phyloP scores from a whole-genome alignment of 2,888 invertebrate species.

The Achlya flavicornis region DNA sequence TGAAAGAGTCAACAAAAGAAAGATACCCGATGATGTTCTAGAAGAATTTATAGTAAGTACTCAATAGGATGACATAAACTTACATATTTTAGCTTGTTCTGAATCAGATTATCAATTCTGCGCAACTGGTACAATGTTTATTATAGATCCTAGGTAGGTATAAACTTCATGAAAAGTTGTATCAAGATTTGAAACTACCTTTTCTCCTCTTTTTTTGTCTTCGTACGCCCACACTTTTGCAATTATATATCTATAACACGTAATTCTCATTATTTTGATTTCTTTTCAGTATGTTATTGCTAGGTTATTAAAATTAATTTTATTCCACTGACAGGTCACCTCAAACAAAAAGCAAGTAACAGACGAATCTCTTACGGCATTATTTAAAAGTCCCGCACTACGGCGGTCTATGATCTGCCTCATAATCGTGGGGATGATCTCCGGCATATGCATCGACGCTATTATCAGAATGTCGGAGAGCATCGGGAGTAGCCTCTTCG shows the following conservation, averaged over 20 bases:
- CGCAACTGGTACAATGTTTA: too few relatives aligned
- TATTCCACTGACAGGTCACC: constrained; percentile 23
- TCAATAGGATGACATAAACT: background rate
- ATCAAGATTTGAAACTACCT: too few relatives aligned
- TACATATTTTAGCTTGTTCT: too few relatives aligned
- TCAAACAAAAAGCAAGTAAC: constrained; percentile 40
- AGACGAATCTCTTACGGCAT: constrained; percentile 43
- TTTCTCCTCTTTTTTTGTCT: too few relatives aligned
- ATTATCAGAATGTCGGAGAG: constrained; percentile 62
- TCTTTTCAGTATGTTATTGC: too few relatives aligned
- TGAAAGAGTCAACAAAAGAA: constrained; percentile 57
- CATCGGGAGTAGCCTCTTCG: constrained; percentile 60
- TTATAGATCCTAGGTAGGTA: too few relatives aligned
- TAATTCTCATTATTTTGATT: too few relatives aligned
- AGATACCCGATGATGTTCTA: constrained; percentile 57
- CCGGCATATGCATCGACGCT: constrained; percentile 56
- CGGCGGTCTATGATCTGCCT: constrained; percentile 45
- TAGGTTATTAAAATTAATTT: too few relatives aligned
- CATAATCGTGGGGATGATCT: constrained; percentile 48
- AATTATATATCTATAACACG: too few relatives aligned
- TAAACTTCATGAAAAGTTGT: too few relatives aligned
- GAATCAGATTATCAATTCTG: too few relatives aligned
- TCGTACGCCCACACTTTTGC: too few relatives aligned
- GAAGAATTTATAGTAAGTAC: constrained; percentile 62
- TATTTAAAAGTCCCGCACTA: constrained; percentile 44